Base-by-base conservation (phyloP, 1,140 invertebrate genomes). In the Hormaphis cornu region DNA sequence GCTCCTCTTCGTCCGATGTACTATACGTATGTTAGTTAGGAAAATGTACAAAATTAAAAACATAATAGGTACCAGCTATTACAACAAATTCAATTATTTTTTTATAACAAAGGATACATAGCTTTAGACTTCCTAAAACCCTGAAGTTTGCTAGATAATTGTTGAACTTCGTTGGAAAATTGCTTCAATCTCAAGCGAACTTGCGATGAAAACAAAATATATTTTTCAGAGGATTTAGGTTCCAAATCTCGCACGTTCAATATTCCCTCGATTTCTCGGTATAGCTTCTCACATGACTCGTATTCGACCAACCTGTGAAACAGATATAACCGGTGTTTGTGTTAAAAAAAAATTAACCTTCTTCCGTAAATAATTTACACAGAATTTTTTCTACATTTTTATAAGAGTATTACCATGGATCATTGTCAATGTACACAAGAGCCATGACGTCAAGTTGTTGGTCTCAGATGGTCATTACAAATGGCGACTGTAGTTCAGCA, bases 271-370 rank as follows among this genome's bases (percentile, higher is more conserved):
- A 88, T 83, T 71, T 85, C 82, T 69, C 85, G 80, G 70, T 81
- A 81, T 3, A 87, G 73, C 59, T 82, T 82, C 74, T 87, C 84
- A 73, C 86, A 87, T 0, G 83, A 81, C 71, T 87, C 86, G 76
- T 86, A 81, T 73, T 87, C 86, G 0, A 79, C 74, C 4, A 86
- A 77, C 86, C 86, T 87, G 70, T 66, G 20, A 59, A 26, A 56
- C 7, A 22, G 8, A 56, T n/a, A n/a, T n/a, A n/a, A n/a, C n/a
- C n/a, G n/a, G n/a, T 52, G 22, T 12, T 9, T 9, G 14, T n/a
- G 9, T 42, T 42, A n/a, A 69, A 37, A 22, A 24, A 69, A 33
- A 16, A 16, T n/a, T 3, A 12, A 33, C 30, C 12, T n/a, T n/a
- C n/a, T n/a, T 52, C 14, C 20, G 22, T 42, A 52, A n/a, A 52